Evolutionary conservation across 1,140 invertebrate genomes (phyloP), one percentile per base, ranked within the genome.

Genomic region (Heliothis subflexa): DNA sequence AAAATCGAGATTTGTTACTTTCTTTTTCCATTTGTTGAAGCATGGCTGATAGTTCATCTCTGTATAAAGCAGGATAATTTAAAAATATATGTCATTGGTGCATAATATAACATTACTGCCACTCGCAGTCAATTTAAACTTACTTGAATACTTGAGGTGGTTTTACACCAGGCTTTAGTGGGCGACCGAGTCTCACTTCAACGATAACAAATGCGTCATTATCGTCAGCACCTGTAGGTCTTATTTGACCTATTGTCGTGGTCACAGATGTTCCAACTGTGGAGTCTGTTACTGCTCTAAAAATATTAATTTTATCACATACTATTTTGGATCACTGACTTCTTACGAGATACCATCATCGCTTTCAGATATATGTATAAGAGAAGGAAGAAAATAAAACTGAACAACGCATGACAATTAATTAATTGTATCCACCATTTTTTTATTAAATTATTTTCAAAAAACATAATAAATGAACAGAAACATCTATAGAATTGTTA

Each of bases 31-130:
- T 81, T 47, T 88, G 79, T 9, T 52, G 52, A 11, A 92, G 61
- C 91, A 94, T 94, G 18, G 86, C 64, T 16, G 81, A 80, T 40
- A 94, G 86, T 81, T 94, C 89, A 40, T 75, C 33, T n/a, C 92
- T 94, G 57, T 73, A 78, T 52, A 45, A 64, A 45, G n/a, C n/a
- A 81, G 21, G 71, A 55, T 54, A 2, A 50, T 13, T 59, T 25
- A 1, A 2, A 11, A 16, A 16, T 18, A 7, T 5, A 9, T 16
- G 18, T 5, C 21, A 25, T 18, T 18, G 14, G n/a, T 18, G 18
- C 14, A 4, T 5, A 16, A 54, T 54, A 54, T 18, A 4, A 54
- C 1, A 5, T 16, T 16, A 40, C 9, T 40, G 21, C 21, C 2
- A 25, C 21, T 40, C 33, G 5, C 5, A 9, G 9, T 40, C 4